Conservation (phyloP, 2,113 vertebrate species). For the Melierax canorus region DNA sequence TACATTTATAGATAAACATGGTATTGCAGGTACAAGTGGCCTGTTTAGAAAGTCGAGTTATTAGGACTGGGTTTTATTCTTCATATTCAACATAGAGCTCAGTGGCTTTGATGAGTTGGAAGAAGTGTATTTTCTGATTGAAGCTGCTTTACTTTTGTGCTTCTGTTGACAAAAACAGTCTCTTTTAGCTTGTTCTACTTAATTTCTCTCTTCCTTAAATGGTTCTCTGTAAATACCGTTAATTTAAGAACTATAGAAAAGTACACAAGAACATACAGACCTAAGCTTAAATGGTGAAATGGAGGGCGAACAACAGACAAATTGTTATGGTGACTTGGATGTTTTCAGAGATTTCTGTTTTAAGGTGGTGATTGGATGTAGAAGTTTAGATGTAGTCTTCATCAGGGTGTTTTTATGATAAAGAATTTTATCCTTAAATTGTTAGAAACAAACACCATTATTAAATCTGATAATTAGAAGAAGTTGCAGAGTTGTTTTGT, state of each 20-base stretch:
- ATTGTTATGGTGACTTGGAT: neutral
- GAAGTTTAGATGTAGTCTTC: neutral
- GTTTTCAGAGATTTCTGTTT: neutral
- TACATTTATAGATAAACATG: neutral
- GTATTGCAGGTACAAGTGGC: neutral
- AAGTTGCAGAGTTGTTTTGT: neutral
- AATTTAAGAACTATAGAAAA: neutral
- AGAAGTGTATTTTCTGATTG: neutral
- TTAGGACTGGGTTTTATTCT: neutral
- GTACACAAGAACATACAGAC: neutral
- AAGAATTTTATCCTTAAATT: neutral
- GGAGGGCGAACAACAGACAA: neutral
- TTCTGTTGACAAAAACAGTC: neutral
- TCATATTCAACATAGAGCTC: neutral
- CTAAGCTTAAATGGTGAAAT: neutral
- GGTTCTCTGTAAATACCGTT: neutral
- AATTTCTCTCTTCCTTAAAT: neutral
- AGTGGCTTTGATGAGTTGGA: neutral
- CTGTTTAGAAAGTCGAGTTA: neutral
- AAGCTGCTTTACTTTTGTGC: neutral
- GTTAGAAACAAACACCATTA: neutral
- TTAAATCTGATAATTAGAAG: neutral
- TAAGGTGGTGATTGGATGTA: neutral
- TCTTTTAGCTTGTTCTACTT: neutral
- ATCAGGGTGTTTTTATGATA: neutral